phyloP scores from a whole-genome alignment of 2,888 invertebrate species.

The Apantesis nais region DNA sequence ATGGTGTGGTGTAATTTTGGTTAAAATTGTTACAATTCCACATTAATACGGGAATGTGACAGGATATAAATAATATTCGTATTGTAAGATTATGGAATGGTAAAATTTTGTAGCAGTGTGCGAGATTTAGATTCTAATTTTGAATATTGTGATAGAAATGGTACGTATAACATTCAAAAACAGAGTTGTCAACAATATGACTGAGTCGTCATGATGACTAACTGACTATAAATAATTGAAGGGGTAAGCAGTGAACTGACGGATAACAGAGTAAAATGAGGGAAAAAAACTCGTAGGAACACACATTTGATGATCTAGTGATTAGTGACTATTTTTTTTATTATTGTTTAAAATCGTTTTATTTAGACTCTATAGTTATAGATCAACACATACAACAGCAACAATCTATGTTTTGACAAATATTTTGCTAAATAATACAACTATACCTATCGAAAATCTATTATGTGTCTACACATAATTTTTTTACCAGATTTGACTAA shows the following conservation, averaged over 20 bases:
- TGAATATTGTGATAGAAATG: not conserved
- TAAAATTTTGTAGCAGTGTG: constrained; percentile 5
- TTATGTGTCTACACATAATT: too few relatives aligned
- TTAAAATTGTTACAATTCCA: constrained; percentile 28
- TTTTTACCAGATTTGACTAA: too few relatives aligned
- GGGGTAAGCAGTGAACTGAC: not conserved
- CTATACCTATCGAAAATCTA: too few relatives aligned
- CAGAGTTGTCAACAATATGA: not conserved
- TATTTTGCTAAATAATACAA: too few relatives aligned
- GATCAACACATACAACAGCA: too few relatives aligned
- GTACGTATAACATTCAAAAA: not conserved
- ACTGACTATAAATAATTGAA: not conserved
- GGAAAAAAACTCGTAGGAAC: not conserved
- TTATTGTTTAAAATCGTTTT: too few relatives aligned
- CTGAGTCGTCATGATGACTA: not conserved
- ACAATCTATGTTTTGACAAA: too few relatives aligned
- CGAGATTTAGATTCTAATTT: not conserved
- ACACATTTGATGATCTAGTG: too few relatives aligned
- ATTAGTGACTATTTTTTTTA: too few relatives aligned
- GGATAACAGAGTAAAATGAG: too few relatives aligned
- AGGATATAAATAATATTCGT: constrained; percentile 32
- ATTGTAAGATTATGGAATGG: constrained; percentile 15
- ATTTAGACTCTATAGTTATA: too few relatives aligned
- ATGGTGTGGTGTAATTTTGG: constrained; percentile 42
- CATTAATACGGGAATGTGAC: constrained; percentile 31